A percentile compares a stretch with the other conserved stretches of the same genome.
phyloP scores from a whole-genome alignment of 2,113 vertebrate species.

The Mormyrus lacerda region DNA sequence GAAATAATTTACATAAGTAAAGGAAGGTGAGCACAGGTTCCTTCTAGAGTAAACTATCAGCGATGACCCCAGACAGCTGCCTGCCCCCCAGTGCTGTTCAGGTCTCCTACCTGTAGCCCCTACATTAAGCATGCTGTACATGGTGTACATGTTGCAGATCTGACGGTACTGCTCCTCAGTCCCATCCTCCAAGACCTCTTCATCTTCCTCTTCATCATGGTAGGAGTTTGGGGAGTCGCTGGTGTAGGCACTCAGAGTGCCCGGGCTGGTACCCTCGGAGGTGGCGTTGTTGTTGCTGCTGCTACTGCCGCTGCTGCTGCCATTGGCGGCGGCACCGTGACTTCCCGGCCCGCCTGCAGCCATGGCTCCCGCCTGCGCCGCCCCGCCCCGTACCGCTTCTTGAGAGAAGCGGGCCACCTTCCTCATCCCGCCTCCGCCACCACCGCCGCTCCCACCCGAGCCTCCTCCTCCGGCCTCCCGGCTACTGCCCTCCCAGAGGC shows the following conservation, averaged over 20 bases:
- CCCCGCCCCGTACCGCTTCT: slow-evolving; percentile 55
- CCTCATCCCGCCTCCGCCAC: slow-evolving; percentile 47
- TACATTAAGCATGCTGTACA: slow-evolving; percentile 98
- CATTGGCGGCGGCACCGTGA: slow-evolving; percentile 37
- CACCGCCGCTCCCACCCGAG: slow-evolving; percentile 38
- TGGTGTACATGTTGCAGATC: slow-evolving; percentile 97
- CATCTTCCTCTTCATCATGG: slow-evolving; percentile 89
- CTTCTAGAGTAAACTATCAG: not conserved
- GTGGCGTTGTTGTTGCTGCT: slow-evolving; percentile 56
- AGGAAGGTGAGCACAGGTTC: not conserved
- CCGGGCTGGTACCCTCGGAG: slow-evolving; percentile 83
- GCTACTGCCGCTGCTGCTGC: slow-evolving; percentile 31
- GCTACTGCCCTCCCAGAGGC: slow-evolving; percentile 83
- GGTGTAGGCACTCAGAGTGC: slow-evolving; percentile 86
- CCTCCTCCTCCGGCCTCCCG: slow-evolving; percentile 73
- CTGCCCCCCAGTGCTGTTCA: not conserved
- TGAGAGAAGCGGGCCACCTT: slow-evolving; percentile 69
- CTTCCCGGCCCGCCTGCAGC: slow-evolving; percentile 49
- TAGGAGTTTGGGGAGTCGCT: slow-evolving; percentile 91
- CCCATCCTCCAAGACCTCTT: slow-evolving; percentile 69
- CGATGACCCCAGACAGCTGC: not conserved
- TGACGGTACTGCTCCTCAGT: slow-evolving; percentile 89
- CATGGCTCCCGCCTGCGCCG: slow-evolving; percentile 48
- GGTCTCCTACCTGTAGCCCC: slow-evolving; percentile 72
- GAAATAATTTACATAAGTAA: not conserved